Conservation (phyloP, 2,888 invertebrate species). For the Arctia plantaginis region DNA sequence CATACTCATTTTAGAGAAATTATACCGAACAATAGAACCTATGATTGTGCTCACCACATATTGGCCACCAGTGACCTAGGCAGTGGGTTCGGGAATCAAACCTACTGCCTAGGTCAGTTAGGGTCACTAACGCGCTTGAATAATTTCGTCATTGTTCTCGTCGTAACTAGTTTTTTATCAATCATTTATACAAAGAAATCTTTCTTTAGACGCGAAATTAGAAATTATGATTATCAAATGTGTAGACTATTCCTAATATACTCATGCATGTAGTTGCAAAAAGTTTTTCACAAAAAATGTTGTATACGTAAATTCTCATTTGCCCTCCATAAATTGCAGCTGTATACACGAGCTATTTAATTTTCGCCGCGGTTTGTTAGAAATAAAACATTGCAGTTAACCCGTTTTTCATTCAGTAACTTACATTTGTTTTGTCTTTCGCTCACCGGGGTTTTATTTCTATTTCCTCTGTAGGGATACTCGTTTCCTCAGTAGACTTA, state of each 20-base stretch:
- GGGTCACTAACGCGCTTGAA: neutral
- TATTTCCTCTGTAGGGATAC: constrained; percentile 64
- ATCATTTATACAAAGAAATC: neutral
- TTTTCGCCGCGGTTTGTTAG: constrained; percentile 29
- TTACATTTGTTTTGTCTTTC: constrained; percentile 51
- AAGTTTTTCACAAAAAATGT: neutral
- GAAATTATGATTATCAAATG: neutral
- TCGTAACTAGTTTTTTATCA: neutral
- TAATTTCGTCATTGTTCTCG: neutral
- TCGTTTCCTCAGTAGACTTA: constrained; percentile 62
- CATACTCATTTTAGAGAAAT: no score
- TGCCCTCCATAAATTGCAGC: constrained; percentile 16
- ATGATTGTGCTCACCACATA: neutral
- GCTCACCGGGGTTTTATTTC: constrained; percentile 55
- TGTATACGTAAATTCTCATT: constrained; percentile 12
- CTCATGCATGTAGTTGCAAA: neutral
- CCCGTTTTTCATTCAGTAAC: constrained; percentile 42
- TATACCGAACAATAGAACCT: neutral
- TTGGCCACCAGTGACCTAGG: no score
- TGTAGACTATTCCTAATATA: neutral
- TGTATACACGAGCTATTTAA: constrained; percentile 31
- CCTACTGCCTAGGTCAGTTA: neutral
- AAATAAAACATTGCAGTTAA: constrained; percentile 35
- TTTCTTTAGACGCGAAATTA: neutral
- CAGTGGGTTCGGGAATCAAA: no score